phyloP scores from a whole-genome alignment of 35 echinoderm and acorn worm genomes.

The Diadema setosum region DNA sequence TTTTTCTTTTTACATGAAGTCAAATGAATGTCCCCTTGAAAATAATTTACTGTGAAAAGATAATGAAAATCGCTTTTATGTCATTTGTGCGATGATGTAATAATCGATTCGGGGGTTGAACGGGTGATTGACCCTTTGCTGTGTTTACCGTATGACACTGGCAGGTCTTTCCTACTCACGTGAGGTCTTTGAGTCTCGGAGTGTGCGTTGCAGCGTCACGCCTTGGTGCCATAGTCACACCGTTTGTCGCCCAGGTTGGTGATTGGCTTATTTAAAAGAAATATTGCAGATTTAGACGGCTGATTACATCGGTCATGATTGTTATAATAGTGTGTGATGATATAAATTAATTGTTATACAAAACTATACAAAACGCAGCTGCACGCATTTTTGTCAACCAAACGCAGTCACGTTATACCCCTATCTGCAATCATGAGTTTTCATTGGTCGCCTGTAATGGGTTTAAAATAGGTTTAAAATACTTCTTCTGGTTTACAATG shows the following conservation, averaged over 20 bases:
- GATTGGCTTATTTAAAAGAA: neutral
- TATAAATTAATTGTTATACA: neutral
- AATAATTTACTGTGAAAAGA: neutral
- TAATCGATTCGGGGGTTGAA: neutral
- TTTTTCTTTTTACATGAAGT: no score
- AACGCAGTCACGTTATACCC: no score
- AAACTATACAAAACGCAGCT: neutral
- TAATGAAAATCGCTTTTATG: neutral
- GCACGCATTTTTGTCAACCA: no score
- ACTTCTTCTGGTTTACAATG: no score
- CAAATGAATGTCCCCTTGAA: neutral
- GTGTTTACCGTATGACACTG: neutral
- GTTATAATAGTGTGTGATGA: neutral
- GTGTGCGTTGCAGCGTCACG: slow-evolving; percentile 3
- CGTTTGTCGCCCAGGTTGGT: slow-evolving; percentile 54
- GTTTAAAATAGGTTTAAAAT: no score
- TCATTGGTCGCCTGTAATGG: no score
- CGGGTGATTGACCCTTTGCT: neutral
- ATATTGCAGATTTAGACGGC: neutral
- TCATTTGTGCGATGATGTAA: neutral
- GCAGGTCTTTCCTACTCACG: slow-evolving; percentile 49
- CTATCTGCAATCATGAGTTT: no score
- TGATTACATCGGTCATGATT: neutral
- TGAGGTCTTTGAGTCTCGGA: slow-evolving; percentile 20
- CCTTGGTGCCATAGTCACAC: slow-evolving; percentile 46